phyloP scores from a whole-genome alignment of 2,888 invertebrate species.

The Idaea biselata region DNA sequence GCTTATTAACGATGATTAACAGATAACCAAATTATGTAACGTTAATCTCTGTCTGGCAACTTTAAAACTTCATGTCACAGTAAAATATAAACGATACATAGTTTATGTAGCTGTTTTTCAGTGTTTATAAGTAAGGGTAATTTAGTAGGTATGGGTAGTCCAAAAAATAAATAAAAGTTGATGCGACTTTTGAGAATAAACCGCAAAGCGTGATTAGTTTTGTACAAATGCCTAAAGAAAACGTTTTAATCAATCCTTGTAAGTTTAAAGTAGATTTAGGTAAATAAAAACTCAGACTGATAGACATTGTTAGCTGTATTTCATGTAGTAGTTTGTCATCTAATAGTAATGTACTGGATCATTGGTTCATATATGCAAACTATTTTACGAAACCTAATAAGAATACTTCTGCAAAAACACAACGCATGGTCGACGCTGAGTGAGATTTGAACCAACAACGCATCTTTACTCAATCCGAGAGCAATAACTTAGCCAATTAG shows the following conservation, averaged over 20 bases:
- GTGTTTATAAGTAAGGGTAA: no score
- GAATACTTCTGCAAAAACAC: no score
- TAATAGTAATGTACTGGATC: neutral
- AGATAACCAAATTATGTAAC: no score
- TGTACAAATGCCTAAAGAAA: neutral
- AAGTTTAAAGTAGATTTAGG: neutral
- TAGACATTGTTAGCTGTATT: neutral
- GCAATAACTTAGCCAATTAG: no score
- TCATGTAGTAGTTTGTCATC: neutral
- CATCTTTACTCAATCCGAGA: no score
- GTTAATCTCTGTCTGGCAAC: no score
- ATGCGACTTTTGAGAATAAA: neutral
- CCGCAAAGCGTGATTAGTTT: neutral
- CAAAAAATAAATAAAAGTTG: neutral
- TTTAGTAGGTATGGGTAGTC: neutral
- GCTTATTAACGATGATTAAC: no score
- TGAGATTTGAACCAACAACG: no score
- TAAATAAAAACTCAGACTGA: neutral
- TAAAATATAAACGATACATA: no score
- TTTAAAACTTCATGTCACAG: no score
- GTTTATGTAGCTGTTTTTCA: no score
- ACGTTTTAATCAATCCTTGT: neutral
- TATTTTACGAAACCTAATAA: neutral
- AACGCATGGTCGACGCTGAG: no score
- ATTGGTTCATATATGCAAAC: neutral